Evolutionary conservation across 92 coral and sea anemone genomes (phyloP).

Genomic region (Anthopleura xanthogrammica): DNA sequence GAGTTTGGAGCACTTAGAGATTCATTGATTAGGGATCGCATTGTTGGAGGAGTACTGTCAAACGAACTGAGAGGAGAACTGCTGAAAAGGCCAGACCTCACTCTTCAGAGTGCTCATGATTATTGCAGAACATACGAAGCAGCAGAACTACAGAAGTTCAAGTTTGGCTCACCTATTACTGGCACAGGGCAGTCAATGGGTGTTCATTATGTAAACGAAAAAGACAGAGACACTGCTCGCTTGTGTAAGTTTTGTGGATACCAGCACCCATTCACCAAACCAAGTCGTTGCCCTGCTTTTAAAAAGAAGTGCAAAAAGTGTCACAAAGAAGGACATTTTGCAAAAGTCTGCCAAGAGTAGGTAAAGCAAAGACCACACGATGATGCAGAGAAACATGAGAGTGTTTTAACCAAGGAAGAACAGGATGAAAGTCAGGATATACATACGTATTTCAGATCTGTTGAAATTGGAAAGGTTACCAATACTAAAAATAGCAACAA

Average conservation of each 20-base stretch:
- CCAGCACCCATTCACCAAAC: slow-evolving; percentile 53
- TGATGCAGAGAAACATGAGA: neutral
- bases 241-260: slow-evolving; percentile 51
- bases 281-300: slow-evolving; percentile 35
- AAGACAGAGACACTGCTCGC: neutral
- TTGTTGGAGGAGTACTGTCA: slow-evolving; percentile 60
- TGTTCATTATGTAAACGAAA: too few species aligned
- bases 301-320: slow-evolving; percentile 25
- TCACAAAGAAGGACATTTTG: slow-evolving; percentile 13
- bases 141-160: slow-evolving; percentile 32
- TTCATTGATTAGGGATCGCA: slow-evolving; percentile 56
- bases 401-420: neutral
- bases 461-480: neutral
- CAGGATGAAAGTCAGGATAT: neutral
- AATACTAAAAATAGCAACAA: neutral
- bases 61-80: slow-evolving; percentile 56
- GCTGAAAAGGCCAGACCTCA: slow-evolving; percentile 57
- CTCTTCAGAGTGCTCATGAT: slow-evolving; percentile 53
- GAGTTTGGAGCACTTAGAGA: slow-evolving; percentile 60
- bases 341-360: neutral
- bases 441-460: neutral
- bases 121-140: slow-evolving; percentile 56
- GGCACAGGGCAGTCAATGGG: too few species aligned
- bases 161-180: too few species aligned
- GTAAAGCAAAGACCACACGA: too few species aligned